Percentiles rank a stretch among this genome's conserved stretches.
These are phyloP conservation scores for Tetragonisca angustula DNA, from an alignment of 2,888 invertebrate species.

Conservation along the genomic window DNA sequence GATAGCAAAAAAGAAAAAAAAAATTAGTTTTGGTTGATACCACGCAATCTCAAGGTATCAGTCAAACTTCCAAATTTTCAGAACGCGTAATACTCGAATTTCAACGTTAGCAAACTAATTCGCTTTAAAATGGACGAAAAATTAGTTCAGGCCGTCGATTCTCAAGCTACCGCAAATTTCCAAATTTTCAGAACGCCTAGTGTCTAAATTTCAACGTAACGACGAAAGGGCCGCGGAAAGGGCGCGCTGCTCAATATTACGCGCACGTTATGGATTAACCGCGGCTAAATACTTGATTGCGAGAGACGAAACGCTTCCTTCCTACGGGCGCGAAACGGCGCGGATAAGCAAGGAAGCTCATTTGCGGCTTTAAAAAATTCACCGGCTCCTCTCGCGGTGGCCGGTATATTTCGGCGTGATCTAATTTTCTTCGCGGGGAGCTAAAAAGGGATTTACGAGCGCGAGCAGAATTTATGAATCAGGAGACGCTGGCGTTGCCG, in stretches of 20 bases:
- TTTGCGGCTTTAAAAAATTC: constrained; percentile 58
- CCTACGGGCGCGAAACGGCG: constrained; percentile 13
- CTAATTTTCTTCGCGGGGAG: constrained; percentile 41
- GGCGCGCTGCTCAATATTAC: background rate
- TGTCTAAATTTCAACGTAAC: background rate
- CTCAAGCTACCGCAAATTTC: too few relatives aligned
- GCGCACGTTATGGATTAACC: constrained; percentile 38
- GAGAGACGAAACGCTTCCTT: background rate
- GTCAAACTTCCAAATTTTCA: too few relatives aligned
- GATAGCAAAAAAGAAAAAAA: too few relatives aligned
- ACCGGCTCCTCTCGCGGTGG: constrained; percentile 16
- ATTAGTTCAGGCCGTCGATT: too few relatives aligned
- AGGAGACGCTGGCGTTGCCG: background rate
- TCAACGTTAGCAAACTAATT: too few relatives aligned
- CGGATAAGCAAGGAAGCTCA: constrained; percentile 44
- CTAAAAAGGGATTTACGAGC: constrained; percentile 35
- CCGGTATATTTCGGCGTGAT: constrained; percentile 37
- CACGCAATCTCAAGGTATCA: too few relatives aligned
- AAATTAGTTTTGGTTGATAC: too few relatives aligned
- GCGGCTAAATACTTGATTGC: constrained; percentile 50
- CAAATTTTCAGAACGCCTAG: too few relatives aligned
- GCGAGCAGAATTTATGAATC: constrained; percentile 46
- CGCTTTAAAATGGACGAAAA: too few relatives aligned
- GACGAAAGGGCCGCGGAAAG: constrained; percentile 26
- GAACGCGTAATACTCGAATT: too few relatives aligned